A percentile compares a stretch with the other conserved stretches of the same genome.
Evolutionary conservation across 2,113 vertebrate species (phyloP).

Genomic region (Mastomys coucha): DNA sequence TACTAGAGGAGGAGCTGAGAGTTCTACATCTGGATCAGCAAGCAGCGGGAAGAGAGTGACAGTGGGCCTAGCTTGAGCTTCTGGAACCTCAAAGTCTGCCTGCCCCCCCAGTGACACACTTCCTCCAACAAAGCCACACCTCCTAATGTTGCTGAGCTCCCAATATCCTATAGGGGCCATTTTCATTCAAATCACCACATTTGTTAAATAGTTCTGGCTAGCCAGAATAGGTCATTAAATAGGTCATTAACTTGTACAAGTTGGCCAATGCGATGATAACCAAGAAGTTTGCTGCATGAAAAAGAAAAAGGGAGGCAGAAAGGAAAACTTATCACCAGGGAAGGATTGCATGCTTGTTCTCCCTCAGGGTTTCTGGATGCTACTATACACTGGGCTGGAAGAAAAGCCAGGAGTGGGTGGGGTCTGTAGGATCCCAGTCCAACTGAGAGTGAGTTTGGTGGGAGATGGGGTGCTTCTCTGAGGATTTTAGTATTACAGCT

Average conservation of each 20-base stretch:
- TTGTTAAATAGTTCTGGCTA: background rate
- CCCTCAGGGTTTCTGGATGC: too few relatives aligned
- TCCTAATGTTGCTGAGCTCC: background rate
- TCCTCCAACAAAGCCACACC: background rate
- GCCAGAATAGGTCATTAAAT: background rate
- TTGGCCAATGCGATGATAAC: background rate
- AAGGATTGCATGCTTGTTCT: too few relatives aligned
- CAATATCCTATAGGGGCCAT: background rate
- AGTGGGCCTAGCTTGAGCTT: background rate
- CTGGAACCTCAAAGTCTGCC: background rate
- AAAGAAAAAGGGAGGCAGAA: background rate
- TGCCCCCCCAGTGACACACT: background rate
- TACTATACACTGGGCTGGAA: too few relatives aligned
- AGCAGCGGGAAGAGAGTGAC: background rate
- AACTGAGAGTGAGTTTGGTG: too few relatives aligned
- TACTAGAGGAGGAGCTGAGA: background rate
- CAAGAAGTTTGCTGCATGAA: background rate
- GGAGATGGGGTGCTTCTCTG: too few relatives aligned
- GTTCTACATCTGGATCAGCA: background rate
- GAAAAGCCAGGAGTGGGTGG: too few relatives aligned
- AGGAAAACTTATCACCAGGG: conserved; percentile 25
- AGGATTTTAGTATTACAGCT: too few relatives aligned
- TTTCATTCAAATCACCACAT: background rate
- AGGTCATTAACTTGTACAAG: background rate
- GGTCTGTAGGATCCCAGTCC: too few relatives aligned